phyloP scores from a whole-genome alignment of 2,113 vertebrate species.

The Rhadina sibilatrix region DNA sequence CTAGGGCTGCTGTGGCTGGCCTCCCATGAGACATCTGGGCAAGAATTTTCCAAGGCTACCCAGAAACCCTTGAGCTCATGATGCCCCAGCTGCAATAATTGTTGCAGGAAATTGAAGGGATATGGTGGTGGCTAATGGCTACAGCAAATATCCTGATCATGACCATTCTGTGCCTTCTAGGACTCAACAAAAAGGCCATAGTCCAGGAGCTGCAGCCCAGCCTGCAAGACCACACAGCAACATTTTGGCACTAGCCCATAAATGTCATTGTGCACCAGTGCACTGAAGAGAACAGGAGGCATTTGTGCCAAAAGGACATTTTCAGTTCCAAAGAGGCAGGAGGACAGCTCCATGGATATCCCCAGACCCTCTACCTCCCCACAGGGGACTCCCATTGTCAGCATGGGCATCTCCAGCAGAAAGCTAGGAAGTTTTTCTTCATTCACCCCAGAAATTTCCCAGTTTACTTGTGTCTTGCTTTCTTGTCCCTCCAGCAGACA shows the following conservation, averaged over 20 bases:
- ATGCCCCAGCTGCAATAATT: accelerated
- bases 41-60: neutral
- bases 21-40: neutral
- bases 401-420: neutral
- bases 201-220: neutral
- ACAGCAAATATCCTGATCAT: neutral
- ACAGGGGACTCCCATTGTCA: neutral
- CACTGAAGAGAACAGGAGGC: neutral
- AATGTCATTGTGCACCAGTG: too few relatives aligned
- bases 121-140: neutral
- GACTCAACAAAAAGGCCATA: neutral
- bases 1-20: neutral
- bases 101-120: neutral
- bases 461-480: neutral
- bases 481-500: neutral
- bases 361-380: accelerated
- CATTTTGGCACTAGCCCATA: neutral
- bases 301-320: neutral
- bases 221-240: neutral
- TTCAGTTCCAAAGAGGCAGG: neutral
- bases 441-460: neutral
- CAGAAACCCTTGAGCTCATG: neutral
- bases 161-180: neutral
- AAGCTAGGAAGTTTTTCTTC: neutral
- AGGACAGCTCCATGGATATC: accelerated